Percentiles rank a stretch among this genome's conserved stretches.
Conservation (phyloP, 64 coral and sea anemone genomes). For the Acropora yongei region DNA sequence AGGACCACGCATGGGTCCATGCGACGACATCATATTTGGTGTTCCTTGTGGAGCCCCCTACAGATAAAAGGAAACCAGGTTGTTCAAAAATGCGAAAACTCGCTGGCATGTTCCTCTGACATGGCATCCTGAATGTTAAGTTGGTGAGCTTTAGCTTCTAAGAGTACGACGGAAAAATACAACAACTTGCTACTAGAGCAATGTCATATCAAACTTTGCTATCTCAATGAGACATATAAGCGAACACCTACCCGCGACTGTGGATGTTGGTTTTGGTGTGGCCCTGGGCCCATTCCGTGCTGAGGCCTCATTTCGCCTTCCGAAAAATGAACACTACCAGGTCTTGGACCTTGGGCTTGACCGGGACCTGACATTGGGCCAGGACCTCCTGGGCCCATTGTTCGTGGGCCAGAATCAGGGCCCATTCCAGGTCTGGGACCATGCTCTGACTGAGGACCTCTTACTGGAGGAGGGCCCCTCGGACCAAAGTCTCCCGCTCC, state of each 20-base stretch:
- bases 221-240: too few species aligned
- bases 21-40: constrained; percentile 21
- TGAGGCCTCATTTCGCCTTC: constrained; percentile 19
- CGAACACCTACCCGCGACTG: background rate
- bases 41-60: background rate
- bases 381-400: constrained; percentile 16
- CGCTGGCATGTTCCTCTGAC: too few species aligned
- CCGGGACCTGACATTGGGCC: constrained; percentile 30
- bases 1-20: constrained; percentile 19
- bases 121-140: too few species aligned
- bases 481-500: constrained; percentile 40
- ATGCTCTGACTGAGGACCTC: constrained; percentile 38
- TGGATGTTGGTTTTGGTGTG: background rate
- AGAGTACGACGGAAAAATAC: too few species aligned
- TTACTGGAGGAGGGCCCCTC: constrained; percentile 58
- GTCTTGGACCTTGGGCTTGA: constrained; percentile 25
- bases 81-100: too few species aligned
- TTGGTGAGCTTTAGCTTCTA: too few species aligned
- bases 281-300: constrained; percentile 18
- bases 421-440: constrained; percentile 45
- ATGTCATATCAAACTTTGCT: too few species aligned
- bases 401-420: constrained; percentile 22
- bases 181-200: too few species aligned
- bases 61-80: background rate
- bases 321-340: background rate